Evolutionary conservation across 2,797 vertebrate species (phyloP).

Genomic region (Channa striata): DNA sequence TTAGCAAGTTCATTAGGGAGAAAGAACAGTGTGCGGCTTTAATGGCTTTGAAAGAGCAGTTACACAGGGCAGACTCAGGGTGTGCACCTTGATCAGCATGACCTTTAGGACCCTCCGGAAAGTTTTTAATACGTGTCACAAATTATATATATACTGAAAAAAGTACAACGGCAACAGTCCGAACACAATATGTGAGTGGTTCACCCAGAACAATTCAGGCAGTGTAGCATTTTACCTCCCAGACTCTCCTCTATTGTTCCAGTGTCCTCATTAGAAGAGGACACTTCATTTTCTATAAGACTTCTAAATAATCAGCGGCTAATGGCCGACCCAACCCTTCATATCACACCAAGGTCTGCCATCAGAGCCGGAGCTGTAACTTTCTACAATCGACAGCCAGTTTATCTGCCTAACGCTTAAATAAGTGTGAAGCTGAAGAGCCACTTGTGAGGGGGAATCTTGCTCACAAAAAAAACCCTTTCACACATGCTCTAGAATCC

Average conservation of each 20-base stretch:
- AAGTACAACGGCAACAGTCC: neutral
- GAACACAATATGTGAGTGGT: neutral
- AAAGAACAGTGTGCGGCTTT: constrained; percentile 35
- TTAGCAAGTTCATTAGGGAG: constrained; percentile 44
- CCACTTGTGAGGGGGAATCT: neutral
- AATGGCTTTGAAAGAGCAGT: constrained; percentile 37
- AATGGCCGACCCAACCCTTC: neutral
- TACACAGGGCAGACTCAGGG: constrained; percentile 16
- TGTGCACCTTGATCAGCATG: neutral
- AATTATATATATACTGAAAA: neutral
- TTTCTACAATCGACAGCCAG: neutral
- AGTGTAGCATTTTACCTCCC: neutral
- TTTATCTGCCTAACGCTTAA: neutral
- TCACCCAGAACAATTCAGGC: neutral
- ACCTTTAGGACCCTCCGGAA: neutral
- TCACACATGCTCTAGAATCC: too few species aligned
- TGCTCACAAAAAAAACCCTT: neutral
- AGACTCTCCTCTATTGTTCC: neutral
- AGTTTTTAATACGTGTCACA: neutral
- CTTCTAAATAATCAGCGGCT: neutral
- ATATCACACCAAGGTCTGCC: neutral
- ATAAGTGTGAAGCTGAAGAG: neutral
- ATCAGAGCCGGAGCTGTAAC: neutral
- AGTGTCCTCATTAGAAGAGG: neutral
- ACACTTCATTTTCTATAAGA: constrained; percentile 4